Evolutionary conservation across 2,888 invertebrate genomes (phyloP), one percentile per base, ranked within the genome.

Genomic region (Chymomyza procnemis): DNA sequence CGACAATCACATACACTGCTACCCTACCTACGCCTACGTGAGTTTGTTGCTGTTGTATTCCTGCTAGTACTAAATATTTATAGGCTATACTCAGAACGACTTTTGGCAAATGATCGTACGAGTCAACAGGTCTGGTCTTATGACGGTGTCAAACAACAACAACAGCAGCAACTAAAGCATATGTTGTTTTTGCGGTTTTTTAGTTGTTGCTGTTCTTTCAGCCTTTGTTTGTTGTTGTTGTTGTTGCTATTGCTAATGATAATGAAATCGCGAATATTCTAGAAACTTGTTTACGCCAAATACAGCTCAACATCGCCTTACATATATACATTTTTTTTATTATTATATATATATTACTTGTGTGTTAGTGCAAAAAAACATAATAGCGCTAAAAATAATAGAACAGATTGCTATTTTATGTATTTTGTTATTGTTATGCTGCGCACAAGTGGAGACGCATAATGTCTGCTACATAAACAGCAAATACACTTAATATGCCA

Each of bases 231-330:
- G 68, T 63, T 64, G 63, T 62, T 68, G 65, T 73, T 78, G 67
- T 21, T 68, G 60, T 64, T 67, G 59, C 14, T 50, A 12, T 41
- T 41, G 34, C 34, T 0, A 9, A 50, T 85, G 86, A 86, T 81
- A 81, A 81, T 81, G 84, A 79, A 86, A 85, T 83, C 70, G 76
- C 74, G 64, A 76, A 76, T 78, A 76, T 79, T 87, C 74, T 78
- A 79, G 68, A 87, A 88, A 88, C 88, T 88, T 88, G 88, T 88
- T 88, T 88, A 87, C 79, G 87, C 72, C 74, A 78, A 87, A 77
- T 72, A 41, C 54, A 61, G 50, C 16, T 48, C 58, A 57, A 71
- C 69, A 64, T 69, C 66, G 60, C 69, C n/a, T n/a, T 64, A 65
- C 80, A 67, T 61, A 48, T 18, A 18, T 55, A 70, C 68, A 68